Conservation (phyloP, 23 tunicate genomes). For the Diplosoma virens region DNA sequence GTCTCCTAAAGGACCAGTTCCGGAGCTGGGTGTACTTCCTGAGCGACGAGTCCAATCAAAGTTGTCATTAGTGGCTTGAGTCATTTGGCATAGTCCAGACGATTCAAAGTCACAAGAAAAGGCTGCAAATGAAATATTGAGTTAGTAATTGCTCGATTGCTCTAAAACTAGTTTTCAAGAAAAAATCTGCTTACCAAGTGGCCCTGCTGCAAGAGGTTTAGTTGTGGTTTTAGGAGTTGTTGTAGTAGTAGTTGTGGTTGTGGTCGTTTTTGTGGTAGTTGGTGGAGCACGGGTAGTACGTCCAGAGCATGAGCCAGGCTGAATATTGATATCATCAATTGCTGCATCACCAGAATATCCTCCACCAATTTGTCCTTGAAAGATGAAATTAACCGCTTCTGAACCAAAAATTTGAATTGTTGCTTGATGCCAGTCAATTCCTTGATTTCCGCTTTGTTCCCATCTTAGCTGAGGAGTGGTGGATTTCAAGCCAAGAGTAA, state of each 20-base stretch:
- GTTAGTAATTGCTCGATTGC: neutral
- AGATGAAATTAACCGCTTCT: conserved; percentile 41
- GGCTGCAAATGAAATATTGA: conserved; percentile 19
- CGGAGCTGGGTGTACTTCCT: conserved; percentile 53
- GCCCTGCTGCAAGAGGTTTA: no score
- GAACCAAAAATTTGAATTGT: conserved; percentile 38
- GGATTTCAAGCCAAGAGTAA: neutral
- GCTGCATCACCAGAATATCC: conserved; percentile 78
- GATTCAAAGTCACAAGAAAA: conserved; percentile 74
- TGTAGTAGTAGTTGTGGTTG: no score
- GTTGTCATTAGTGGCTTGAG: conserved; percentile 43
- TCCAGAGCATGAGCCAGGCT: conserved; percentile 37
- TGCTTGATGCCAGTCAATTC: conserved; percentile 47
- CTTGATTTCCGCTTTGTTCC: conserved; percentile 55
- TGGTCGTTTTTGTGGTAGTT: no score
- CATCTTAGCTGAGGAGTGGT: conserved; percentile 11
- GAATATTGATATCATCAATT: conserved; percentile 58
- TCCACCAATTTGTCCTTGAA: conserved; percentile 62
- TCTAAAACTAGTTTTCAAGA: no score
- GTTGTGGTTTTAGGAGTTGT: no score
- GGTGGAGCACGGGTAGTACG: no score
- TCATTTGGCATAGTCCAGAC: conserved; percentile 40
- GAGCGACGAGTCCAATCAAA: conserved; percentile 65
- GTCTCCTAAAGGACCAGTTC: conserved; percentile 74
- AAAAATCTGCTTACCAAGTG: no score